Conservation (phyloP, 30 jellyfish, hydroid and myxozoan species). For the Sanderia malayensis region DNA sequence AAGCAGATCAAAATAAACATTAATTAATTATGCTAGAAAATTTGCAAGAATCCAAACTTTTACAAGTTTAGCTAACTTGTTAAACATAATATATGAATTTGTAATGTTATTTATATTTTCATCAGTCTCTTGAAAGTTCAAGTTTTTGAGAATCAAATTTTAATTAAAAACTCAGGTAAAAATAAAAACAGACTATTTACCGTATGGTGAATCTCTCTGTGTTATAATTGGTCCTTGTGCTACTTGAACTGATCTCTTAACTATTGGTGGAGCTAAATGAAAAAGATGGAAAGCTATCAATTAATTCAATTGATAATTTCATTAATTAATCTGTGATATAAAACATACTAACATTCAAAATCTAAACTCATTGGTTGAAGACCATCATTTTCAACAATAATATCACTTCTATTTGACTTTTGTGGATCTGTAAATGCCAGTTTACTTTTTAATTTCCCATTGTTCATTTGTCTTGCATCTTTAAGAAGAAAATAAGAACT, state of each 20-base stretch:
- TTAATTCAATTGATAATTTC: too few relatives aligned
- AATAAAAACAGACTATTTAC: too few relatives aligned
- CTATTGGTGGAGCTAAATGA: slow-evolving; percentile 47
- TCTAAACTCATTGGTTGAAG: slow-evolving; percentile 83
- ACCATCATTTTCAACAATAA: slow-evolving; percentile 45
- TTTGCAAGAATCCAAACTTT: too few relatives aligned
- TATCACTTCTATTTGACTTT: slow-evolving; percentile 8
- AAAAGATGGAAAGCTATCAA: background rate
- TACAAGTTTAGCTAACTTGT: too few relatives aligned
- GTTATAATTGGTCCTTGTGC: slow-evolving; percentile 59
- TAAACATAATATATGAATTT: too few relatives aligned
- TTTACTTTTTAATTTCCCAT: background rate
- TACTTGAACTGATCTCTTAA: slow-evolving; percentile 44
- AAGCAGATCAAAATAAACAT: too few relatives aligned
- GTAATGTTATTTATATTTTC: too few relatives aligned
- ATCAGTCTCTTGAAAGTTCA: too few relatives aligned
- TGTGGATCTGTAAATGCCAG: slow-evolving; percentile 31
- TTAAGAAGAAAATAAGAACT: background rate
- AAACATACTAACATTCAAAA: slow-evolving; percentile 63
- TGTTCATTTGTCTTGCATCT: background rate
- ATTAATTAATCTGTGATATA: too few relatives aligned
- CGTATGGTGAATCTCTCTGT: slow-evolving; percentile 15
- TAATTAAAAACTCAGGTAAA: too few relatives aligned
- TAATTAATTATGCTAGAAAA: too few relatives aligned
- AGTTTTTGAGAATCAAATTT: too few relatives aligned